These are phyloP conservation scores for Megatriorchis doriae DNA, from an alignment of 2,113 vertebrate genomes.

Conservation along the genomic window DNA sequence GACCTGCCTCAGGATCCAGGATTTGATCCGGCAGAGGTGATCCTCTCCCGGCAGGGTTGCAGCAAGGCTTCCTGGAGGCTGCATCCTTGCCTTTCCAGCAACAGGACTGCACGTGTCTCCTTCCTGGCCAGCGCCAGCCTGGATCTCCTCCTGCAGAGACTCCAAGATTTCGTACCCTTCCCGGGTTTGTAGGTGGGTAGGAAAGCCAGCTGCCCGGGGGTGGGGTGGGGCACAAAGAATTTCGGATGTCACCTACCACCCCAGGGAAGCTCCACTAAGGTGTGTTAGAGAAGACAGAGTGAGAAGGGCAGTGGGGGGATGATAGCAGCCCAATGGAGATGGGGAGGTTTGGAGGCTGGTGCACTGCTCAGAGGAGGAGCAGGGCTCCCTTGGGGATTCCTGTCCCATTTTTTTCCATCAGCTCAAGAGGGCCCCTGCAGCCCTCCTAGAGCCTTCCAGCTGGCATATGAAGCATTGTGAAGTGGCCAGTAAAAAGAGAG, in stretches of 20 bases:
- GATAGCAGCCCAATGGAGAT: neutral
- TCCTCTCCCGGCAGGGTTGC: neutral
- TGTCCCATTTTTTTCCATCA: neutral
- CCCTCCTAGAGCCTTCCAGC: neutral
- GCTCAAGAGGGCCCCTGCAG: neutral
- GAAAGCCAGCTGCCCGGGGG: neutral
- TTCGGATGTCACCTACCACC: neutral
- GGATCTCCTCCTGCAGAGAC: neutral
- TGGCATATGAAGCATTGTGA: neutral
- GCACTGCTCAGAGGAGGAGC: neutral
- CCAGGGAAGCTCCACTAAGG: neutral
- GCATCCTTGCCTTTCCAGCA: neutral
- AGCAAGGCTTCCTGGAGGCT: neutral
- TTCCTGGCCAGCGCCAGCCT: neutral
- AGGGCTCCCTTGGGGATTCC: neutral
- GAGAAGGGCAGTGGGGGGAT: neutral
- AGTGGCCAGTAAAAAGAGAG: neutral
- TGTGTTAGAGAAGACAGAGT: neutral
- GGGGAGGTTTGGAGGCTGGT: neutral
- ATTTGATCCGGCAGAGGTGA: neutral
- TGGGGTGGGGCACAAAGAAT: rapidly evolving
- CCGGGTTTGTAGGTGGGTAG: neutral
- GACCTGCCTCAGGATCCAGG: neutral
- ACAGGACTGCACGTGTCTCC: neutral
- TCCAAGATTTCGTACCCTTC: neutral